These are phyloP conservation scores for Drosophila sucinea DNA, from an alignment of 1,140 invertebrate genomes.

Conservation along the genomic window DNA sequence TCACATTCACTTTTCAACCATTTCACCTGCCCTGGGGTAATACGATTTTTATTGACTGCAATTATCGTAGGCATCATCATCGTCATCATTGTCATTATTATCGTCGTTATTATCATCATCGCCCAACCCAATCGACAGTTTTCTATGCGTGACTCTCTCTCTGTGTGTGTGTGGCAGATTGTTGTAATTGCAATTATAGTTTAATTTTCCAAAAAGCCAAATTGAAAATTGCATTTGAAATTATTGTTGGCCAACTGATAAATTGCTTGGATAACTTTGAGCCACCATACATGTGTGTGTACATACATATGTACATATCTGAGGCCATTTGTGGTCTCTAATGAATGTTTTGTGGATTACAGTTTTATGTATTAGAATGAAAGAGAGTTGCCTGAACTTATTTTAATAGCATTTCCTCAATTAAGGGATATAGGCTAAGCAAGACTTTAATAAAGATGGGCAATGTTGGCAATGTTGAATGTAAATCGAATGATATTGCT, in stretches of 20 bases:
- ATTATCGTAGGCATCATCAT: slow-evolving; percentile 51
- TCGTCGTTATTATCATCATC: slow-evolving; percentile 21
- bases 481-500: too few species aligned
- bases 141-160: slow-evolving; percentile 25
- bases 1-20: slow-evolving; percentile 40
- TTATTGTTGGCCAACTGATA: slow-evolving; percentile 17
- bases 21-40: slow-evolving; percentile 44
- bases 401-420: neutral
- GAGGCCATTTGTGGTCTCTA: slow-evolving; percentile 3
- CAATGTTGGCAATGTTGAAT: neutral
- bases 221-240: slow-evolving; percentile 49
- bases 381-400: neutral
- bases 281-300: slow-evolving; percentile 17
- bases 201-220: slow-evolving; percentile 47
- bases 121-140: slow-evolving; percentile 3
- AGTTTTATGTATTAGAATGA: neutral
- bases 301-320: neutral
- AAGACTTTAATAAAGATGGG: neutral
- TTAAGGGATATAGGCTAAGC: neutral
- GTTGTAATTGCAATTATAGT: slow-evolving; percentile 67
- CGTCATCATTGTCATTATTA: slow-evolving; percentile 5
- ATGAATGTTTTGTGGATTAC: slow-evolving; percentile 1
- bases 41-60: slow-evolving; percentile 69
- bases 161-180: slow-evolving; percentile 19
- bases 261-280: slow-evolving; percentile 19